These are phyloP conservation scores for Lampris incognitus DNA, from an alignment of 2,113 vertebrate genomes.

Conservation along the genomic window DNA sequence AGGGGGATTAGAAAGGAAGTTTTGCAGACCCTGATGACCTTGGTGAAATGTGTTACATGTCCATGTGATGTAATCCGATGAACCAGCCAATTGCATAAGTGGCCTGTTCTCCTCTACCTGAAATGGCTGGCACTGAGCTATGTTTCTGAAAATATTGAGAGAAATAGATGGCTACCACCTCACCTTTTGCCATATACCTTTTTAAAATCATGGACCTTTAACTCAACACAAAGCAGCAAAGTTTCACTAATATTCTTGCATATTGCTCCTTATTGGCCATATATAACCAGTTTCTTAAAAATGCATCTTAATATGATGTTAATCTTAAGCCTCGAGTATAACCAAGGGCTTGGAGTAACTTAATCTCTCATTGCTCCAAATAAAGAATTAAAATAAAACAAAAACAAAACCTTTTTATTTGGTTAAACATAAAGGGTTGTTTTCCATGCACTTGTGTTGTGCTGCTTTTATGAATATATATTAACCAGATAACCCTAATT, in stretches of 20 bases:
- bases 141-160: not conserved
- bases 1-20: not conserved
- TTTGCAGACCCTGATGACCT: slow-evolving; percentile 53
- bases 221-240: not conserved
- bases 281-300: slow-evolving; percentile 44
- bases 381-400: not conserved
- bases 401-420: not conserved
- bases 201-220: not conserved
- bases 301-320: slow-evolving; percentile 48
- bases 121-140: slow-evolving; percentile 1
- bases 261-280: slow-evolving; percentile 67
- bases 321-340: slow-evolving; percentile 22
- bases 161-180: not conserved
- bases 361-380: not conserved
- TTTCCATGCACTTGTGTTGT: slow-evolving; percentile 10
- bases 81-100: slow-evolving; percentile 64
- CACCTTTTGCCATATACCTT: slow-evolving; percentile 25
- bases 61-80: slow-evolving; percentile 35
- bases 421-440: not conserved
- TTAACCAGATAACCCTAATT: slow-evolving; percentile 24
- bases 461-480: slow-evolving; percentile 25
- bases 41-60: slow-evolving; percentile 16
- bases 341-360: slow-evolving; percentile 13
- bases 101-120: slow-evolving; percentile 10
- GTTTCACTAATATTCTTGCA: slow-evolving; percentile 54